A percentile compares a stretch with the other conserved stretches of the same genome.
Evolutionary conservation across 2,797 vertebrate genomes (phyloP).

Genomic region (Urocyon cinereoargenteus): DNA sequence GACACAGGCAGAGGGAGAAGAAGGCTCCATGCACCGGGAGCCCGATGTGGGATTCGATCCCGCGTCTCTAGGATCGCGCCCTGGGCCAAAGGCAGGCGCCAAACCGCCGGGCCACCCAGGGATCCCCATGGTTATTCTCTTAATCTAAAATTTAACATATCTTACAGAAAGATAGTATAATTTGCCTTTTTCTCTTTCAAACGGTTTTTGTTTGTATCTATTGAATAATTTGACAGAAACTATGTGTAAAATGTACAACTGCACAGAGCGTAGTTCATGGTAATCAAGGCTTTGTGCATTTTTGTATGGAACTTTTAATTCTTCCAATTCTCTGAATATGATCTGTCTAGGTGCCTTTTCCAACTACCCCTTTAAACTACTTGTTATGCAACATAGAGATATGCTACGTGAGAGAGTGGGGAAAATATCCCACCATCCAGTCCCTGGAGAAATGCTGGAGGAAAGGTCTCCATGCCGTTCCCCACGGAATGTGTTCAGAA

Average conservation of each 20-base stretch:
- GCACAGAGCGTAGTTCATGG: neutral
- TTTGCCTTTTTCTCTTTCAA: neutral
- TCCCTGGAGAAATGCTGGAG: neutral
- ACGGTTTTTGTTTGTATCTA: neutral
- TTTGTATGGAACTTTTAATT: neutral
- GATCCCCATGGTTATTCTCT: neutral
- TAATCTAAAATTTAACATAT: neutral
- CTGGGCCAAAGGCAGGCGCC: too few relatives aligned
- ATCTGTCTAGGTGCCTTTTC: neutral
- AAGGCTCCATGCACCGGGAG: too few relatives aligned
- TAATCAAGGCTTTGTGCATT: neutral
- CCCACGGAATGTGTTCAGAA: neutral
- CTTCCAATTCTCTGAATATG: neutral
- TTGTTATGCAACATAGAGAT: neutral
- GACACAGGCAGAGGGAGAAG: too few relatives aligned
- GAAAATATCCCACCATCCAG: neutral
- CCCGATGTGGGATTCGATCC: too few relatives aligned
- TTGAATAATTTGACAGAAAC: neutral
- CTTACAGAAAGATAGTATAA: neutral
- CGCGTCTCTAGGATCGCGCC: too few relatives aligned
- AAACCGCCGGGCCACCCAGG: too few relatives aligned
- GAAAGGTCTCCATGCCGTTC: neutral
- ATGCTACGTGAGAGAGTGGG: neutral
- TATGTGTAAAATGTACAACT: neutral
- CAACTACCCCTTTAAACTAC: neutral